Percentiles rank a stretch among this genome's conserved stretches.
Conservation (phyloP, 2,888 invertebrate genomes). For the Drosophila anomalata region DNA sequence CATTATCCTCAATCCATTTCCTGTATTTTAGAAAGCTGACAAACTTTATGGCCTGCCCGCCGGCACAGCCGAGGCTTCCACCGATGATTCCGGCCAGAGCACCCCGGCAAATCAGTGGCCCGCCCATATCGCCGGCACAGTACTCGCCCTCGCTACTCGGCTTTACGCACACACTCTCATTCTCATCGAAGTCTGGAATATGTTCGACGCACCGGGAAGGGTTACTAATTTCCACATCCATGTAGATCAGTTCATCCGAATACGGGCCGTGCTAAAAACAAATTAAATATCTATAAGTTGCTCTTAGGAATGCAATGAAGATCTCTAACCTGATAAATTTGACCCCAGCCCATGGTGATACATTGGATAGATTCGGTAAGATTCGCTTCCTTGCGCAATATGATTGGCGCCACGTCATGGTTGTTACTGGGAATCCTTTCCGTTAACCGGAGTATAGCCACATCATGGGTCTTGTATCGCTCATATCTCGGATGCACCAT, state of each 20-base stretch:
- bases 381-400: not conserved
- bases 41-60: slow-evolving; percentile 46
- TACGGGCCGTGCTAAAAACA: slow-evolving; percentile 60
- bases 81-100: slow-evolving; percentile 50
- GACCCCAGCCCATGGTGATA: slow-evolving; percentile 63
- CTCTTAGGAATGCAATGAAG: not conserved
- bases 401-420: slow-evolving; percentile 37
- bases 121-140: slow-evolving; percentile 64
- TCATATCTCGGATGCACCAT: slow-evolving; percentile 51
- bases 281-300: not conserved
- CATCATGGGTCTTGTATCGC: slow-evolving; percentile 49
- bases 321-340: slow-evolving; percentile 54
- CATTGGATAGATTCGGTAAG: slow-evolving; percentile 15
- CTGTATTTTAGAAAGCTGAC: slow-evolving; percentile 29
- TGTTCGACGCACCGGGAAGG: slow-evolving; percentile 11
- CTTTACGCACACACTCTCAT: slow-evolving; percentile 38
- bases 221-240: slow-evolving; percentile 33
- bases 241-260: slow-evolving; percentile 50
- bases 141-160: slow-evolving; percentile 24
- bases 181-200: not conserved
- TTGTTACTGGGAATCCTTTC: slow-evolving; percentile 40
- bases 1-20: slow-evolving; percentile 34
- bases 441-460: slow-evolving; percentile 43
- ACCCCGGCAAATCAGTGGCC: slow-evolving; percentile 49
- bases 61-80: slow-evolving; percentile 44